Base-by-base conservation (phyloP, 2,113 vertebrate species). In the Rhadina sibilatrix region DNA sequence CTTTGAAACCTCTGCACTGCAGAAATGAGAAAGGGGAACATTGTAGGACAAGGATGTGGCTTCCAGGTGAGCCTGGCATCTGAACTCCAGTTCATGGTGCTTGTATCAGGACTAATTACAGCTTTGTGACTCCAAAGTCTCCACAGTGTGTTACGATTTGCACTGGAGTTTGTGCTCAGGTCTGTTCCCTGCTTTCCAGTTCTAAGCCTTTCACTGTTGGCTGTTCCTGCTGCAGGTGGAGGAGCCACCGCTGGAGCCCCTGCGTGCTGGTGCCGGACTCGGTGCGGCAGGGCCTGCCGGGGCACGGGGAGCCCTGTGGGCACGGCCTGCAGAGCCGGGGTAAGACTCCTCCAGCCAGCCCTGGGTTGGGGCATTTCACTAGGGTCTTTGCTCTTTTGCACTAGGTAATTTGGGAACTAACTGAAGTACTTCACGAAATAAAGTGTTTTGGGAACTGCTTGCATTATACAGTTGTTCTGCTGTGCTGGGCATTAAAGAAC, bases 261-360 rank as follows among this genome's bases (percentile, higher is more conserved):
- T 99, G 99, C 42, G 96, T 98, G 47, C 92, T 99, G 72, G 99
- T 99, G 61, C 99, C 99, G 3, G 98, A 98, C 10, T 98, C 98
- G 2, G 97, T 99, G 72, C 97, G 97, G 33, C 98, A 98, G 68
- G 96, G 97, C 71, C 86, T 97, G 40, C 94, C 59, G 2, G 98
- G 98, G 90, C 94, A 97, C 5, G 97, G 25, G 5, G 99, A 99
- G 80, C 76, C 97, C 0, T 99, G 99, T 83, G 99, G 99, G n/a
- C 98, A 97, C 2, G 99, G 99, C 22, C 94, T 99, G 53, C 99
- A 99, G 95, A 98, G 98, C 63, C 98, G 99, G 98, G 99, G 99
- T 98, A 98, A 98, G 98, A 21, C 16, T 28, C 65, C 57, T 94
- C 40, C 57, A 7, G 12, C 40, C 66, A 23, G 7, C 35, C 27